These are phyloP conservation scores for Notospermus geniculatus DNA, from an alignment of 1,140 invertebrate species.

Conservation along the genomic window DNA sequence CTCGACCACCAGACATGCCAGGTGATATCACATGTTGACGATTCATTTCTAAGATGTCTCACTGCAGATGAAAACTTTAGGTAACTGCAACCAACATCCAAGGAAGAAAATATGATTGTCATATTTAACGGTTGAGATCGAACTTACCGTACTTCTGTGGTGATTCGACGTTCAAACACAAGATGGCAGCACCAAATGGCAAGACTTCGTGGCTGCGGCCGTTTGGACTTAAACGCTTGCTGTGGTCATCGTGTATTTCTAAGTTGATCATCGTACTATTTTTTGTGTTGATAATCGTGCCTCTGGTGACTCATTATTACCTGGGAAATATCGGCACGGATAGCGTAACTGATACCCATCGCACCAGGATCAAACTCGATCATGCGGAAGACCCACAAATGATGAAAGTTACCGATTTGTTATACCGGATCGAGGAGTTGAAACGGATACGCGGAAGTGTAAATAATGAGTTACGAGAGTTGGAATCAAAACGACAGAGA, in stretches of 20 bases:
- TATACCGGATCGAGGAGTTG: slow-evolving; percentile 85
- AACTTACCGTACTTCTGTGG: no score
- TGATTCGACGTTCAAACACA: no score
- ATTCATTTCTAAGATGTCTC: no score
- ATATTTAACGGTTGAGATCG: no score
- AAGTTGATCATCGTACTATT: slow-evolving; percentile 59
- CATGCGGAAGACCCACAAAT: slow-evolving; percentile 22
- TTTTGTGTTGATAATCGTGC: slow-evolving; percentile 70
- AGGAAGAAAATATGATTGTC: no score
- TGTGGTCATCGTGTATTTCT: neutral
- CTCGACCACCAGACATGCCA: no score
- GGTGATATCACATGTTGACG: no score
- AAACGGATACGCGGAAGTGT: slow-evolving; percentile 87
- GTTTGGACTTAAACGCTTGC: neutral
- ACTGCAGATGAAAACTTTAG: no score
- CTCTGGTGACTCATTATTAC: slow-evolving; percentile 78
- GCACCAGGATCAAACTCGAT: slow-evolving; percentile 25
- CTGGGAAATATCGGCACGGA: slow-evolving; percentile 63
- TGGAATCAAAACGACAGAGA: slow-evolving; percentile 82
- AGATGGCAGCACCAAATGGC: no score
- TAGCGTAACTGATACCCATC: neutral
- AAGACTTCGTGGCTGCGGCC: no score
- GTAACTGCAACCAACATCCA: no score
- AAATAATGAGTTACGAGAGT: slow-evolving; percentile 82
- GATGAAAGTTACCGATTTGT: slow-evolving; percentile 65